Percentiles rank a stretch among this genome's conserved stretches.
Evolutionary conservation across 2,797 vertebrate species (phyloP).

Genomic region (Sebastes nivosus): DNA sequence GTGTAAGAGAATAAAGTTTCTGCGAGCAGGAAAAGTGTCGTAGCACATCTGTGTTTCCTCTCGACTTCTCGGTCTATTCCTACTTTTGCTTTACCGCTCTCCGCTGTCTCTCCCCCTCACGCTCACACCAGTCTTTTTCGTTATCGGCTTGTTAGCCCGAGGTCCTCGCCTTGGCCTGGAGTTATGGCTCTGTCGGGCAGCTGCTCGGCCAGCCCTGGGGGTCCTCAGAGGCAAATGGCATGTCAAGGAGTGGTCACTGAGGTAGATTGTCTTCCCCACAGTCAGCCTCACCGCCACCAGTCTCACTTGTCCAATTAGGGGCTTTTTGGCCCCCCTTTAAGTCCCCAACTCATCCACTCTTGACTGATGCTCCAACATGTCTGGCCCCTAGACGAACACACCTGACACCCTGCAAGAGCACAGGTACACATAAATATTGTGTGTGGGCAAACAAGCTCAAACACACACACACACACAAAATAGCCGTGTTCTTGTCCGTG

Average conservation of each 20-base stretch:
- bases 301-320: conserved; percentile 82
- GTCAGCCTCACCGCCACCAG: conserved; percentile 50
- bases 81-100: conserved; percentile 47
- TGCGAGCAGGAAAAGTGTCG: conserved; percentile 55
- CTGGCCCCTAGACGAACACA: conserved; percentile 54
- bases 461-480: conserved; percentile 7
- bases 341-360: conserved; percentile 49
- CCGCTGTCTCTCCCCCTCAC: conserved; percentile 45
- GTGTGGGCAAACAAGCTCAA: conserved; percentile 23
- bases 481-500: not conserved
- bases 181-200: conserved; percentile 77
- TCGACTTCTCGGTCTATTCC: conserved; percentile 61
- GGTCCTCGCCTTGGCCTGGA: conserved; percentile 72
- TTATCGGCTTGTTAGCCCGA: conserved; percentile 74
- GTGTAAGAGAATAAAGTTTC: conserved; percentile 68
- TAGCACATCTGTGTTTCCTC: conserved; percentile 56
- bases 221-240: conserved; percentile 80
- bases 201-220: conserved; percentile 76
- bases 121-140: conserved; percentile 38
- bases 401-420: conserved; percentile 56
- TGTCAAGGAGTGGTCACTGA: conserved; percentile 82
- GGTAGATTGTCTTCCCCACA: conserved; percentile 61
- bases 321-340: conserved; percentile 72
- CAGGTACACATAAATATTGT: conserved; percentile 39
- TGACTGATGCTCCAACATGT: conserved; percentile 63